Conservation (phyloP, 92 coral and sea anemone species). For the Umimayanthus kanabou region DNA sequence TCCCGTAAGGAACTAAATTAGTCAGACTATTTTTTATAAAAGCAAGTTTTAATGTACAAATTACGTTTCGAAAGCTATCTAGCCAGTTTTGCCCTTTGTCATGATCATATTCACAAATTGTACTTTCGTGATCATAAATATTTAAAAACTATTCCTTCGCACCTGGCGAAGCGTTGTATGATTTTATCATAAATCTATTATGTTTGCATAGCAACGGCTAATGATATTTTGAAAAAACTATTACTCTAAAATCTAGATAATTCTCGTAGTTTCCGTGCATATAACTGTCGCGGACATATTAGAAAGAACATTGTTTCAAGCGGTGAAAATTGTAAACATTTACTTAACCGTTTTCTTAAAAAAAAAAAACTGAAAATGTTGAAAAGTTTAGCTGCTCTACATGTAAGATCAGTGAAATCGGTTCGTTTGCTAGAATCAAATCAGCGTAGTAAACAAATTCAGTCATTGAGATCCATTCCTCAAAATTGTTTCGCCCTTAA, state of each 20-base stretch:
- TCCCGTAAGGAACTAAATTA: neutral
- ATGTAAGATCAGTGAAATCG: neutral
- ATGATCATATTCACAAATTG: neutral
- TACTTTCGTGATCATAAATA: neutral
- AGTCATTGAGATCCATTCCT: neutral
- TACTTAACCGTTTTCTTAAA: neutral
- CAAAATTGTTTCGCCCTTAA: neutral
- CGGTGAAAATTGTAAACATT: slow-evolving; percentile 6
- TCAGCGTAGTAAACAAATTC: neutral
- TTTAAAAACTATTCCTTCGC: slow-evolving; percentile 5
- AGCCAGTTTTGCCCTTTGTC: neutral
- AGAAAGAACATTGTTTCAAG: neutral
- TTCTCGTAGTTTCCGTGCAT: neutral
- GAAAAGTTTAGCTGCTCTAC: neutral
- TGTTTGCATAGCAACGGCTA: slow-evolving; percentile 16
- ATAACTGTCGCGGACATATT: slow-evolving; percentile 6
- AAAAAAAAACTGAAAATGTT: neutral
- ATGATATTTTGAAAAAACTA: neutral
- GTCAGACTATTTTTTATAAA: neutral
- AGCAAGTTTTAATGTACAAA: neutral
- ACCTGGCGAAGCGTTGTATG: slow-evolving; percentile 14
- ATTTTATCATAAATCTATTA: slow-evolving; percentile 2
- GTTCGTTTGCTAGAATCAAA: neutral
- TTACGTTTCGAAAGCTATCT: neutral
- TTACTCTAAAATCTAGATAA: neutral